A percentile compares a stretch with the other conserved stretches of the same genome.
These are phyloP conservation scores for Columbina picui DNA, from an alignment of 2,113 vertebrate genomes.

Conservation along the genomic window DNA sequence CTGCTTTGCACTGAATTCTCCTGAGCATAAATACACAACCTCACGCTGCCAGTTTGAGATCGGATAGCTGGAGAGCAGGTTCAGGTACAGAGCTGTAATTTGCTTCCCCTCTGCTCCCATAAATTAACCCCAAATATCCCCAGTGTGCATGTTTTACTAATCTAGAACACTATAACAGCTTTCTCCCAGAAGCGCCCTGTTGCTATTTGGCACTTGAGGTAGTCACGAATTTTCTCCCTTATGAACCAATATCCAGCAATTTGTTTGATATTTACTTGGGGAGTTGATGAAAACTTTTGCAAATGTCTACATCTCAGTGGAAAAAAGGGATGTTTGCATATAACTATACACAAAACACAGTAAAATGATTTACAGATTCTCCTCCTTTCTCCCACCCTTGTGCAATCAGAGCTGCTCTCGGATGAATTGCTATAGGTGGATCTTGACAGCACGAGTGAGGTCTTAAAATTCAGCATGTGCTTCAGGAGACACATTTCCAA, in stretches of 20 bases:
- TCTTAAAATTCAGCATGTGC: background rate
- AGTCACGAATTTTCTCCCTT: background rate
- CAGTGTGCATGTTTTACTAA: background rate
- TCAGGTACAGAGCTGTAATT: background rate
- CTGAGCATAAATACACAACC: background rate
- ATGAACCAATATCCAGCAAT: background rate
- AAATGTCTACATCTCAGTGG: background rate
- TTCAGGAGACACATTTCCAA: background rate
- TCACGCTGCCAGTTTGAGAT: background rate
- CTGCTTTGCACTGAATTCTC: background rate
- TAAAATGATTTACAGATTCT: background rate
- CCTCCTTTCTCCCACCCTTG: background rate
- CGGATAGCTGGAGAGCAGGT: background rate
- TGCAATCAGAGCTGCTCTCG: background rate
- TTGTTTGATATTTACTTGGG: background rate
- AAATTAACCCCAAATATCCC: background rate
- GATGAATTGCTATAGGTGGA: background rate
- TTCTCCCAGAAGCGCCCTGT: background rate
- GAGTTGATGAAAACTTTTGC: background rate
- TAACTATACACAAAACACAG: background rate
- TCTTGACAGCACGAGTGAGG: no score
- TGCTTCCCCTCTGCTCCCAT: background rate
- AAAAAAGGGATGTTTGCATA: background rate
- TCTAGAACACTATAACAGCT: background rate
- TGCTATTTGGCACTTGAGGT: background rate